phyloP scores from a whole-genome alignment of 2,113 vertebrate species.

The Climacteris rufus region DNA sequence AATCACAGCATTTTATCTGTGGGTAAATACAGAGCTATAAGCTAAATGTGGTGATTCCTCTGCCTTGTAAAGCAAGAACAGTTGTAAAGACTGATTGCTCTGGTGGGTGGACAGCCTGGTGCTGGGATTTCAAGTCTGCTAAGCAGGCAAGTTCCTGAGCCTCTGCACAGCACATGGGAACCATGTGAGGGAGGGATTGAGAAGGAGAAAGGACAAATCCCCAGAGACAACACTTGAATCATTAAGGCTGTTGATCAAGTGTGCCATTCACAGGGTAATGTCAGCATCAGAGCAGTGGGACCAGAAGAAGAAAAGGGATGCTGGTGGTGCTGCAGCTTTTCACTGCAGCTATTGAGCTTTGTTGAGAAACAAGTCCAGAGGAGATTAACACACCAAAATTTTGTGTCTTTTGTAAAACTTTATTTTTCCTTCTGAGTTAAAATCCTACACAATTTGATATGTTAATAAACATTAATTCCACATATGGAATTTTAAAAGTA shows the following conservation, averaged over 20 bases:
- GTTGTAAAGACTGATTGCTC: not conserved
- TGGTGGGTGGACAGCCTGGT: not conserved
- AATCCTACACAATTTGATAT: not conserved
- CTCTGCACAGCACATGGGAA: not conserved
- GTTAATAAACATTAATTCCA: not conserved
- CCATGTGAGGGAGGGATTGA: not conserved
- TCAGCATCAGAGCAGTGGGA: not conserved
- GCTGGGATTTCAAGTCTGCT: not conserved
- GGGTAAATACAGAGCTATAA: not conserved
- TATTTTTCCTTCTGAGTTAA: not conserved
- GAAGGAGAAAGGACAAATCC: not conserved
- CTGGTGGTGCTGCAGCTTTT: not conserved
- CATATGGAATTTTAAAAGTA: conserved; percentile 30
- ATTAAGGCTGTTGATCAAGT: not conserved
- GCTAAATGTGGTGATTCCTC: not conserved
- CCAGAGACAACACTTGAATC: not conserved
- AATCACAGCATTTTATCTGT: not conserved
- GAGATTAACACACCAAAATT: not conserved
- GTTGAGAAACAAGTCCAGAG: not conserved
- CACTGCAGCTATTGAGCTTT: not conserved
- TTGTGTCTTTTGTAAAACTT: not conserved
- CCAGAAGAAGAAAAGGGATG: not conserved
- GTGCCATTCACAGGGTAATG: not conserved
- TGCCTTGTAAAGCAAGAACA: not conserved
- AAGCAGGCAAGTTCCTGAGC: not conserved